Conservation (phyloP, 1,140 invertebrate genomes). For the Meloidogyne floridensis region DNA sequence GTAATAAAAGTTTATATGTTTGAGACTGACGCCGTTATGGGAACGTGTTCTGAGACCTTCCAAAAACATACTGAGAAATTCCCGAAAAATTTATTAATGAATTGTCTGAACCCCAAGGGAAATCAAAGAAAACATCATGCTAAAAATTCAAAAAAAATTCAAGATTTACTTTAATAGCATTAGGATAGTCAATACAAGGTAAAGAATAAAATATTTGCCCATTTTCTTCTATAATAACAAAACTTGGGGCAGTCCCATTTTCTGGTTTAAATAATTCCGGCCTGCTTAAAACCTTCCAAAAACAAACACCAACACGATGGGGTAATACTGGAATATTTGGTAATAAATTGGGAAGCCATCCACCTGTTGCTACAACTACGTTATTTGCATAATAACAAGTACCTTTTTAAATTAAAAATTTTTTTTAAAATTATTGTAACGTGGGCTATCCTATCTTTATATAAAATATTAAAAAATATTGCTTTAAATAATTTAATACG, state of each 20-base stretch:
- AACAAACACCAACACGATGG: slow-evolving; percentile 44
- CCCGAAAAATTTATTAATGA: too few relatives aligned
- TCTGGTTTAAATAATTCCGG: slow-evolving; percentile 39
- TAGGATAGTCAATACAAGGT: slow-evolving; percentile 50
- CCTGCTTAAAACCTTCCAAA: slow-evolving; percentile 44
- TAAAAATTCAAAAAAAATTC: background rate
- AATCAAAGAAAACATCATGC: slow-evolving; percentile 25
- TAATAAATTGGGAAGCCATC: slow-evolving; percentile 47
- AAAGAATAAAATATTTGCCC: slow-evolving; percentile 50
- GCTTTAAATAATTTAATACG: too few relatives aligned
- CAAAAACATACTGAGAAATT: too few relatives aligned
- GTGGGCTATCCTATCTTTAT: too few relatives aligned
- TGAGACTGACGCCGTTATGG: too few relatives aligned
- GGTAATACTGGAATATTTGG: slow-evolving; percentile 45
- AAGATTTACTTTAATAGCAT: slow-evolving; percentile 50
- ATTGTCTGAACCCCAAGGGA: too few relatives aligned
- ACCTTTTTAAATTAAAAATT: slow-evolving; percentile 6
- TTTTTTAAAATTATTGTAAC: background rate
- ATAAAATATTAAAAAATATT: background rate
- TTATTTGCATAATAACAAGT: slow-evolving; percentile 16
- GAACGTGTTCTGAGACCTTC: too few relatives aligned
- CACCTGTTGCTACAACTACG: slow-evolving; percentile 50
- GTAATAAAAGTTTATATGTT: too few relatives aligned
- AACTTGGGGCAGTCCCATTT: slow-evolving; percentile 37
- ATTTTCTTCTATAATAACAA: slow-evolving; percentile 48